A percentile compares a stretch with the other conserved stretches of the same genome.
Evolutionary conservation across 2,113 vertebrate genomes (phyloP).

Genomic region (Cephalopterus ornatus): DNA sequence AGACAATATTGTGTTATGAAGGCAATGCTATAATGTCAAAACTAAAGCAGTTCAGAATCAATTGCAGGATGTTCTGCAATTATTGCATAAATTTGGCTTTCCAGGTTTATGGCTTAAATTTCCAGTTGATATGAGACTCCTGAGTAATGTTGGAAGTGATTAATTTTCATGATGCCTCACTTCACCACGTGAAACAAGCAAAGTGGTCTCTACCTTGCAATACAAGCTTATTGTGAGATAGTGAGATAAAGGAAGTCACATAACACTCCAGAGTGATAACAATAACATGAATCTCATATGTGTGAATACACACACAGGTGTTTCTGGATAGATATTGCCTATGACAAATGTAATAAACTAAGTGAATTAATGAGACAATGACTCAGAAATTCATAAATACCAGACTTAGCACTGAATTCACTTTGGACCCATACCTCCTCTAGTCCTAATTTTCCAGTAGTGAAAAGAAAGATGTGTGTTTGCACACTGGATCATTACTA

Average conservation of each 20-base stretch:
- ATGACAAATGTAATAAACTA: not conserved
- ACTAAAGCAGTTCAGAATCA: constrained; percentile 4
- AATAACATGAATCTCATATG: not conserved
- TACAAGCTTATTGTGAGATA: not conserved
- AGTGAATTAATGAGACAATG: not conserved
- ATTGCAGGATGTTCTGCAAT: not conserved
- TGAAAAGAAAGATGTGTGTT: not conserved
- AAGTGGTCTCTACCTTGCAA: not conserved
- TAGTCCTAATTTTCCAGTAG: not conserved
- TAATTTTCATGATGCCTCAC: not conserved
- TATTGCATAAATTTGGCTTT: not conserved
- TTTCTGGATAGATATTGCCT: not conserved
- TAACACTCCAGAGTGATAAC: not conserved
- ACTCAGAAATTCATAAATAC: not conserved
- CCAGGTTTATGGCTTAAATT: not conserved
- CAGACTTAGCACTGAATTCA: not conserved
- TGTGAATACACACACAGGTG: not conserved
- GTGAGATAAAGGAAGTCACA: not conserved
- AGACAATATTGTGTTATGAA: not conserved
- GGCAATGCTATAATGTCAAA: not conserved
- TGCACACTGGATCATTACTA: not conserved
- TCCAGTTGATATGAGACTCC: not conserved
- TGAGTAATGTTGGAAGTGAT: not conserved
- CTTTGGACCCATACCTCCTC: not conserved
- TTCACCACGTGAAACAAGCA: not conserved